Evolutionary conservation across 2,113 vertebrate genomes (phyloP).

Genomic region (Arizona elegans): DNA sequence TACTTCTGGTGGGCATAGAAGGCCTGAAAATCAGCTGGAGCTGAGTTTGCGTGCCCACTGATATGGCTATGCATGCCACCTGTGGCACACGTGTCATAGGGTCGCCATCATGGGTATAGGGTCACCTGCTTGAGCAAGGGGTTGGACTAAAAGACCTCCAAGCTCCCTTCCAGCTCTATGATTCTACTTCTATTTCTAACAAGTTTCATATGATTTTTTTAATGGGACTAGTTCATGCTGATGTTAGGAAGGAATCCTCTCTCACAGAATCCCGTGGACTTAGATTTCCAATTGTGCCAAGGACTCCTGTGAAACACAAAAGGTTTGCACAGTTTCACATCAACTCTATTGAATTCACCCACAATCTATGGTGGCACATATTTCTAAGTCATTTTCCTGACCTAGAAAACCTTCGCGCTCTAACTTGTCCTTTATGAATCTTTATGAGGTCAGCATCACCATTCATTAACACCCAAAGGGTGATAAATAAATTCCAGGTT

Average conservation of each 20-base stretch:
- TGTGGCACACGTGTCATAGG: too few relatives aligned
- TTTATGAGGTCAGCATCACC: not conserved
- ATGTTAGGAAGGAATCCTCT: not conserved
- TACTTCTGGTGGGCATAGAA: too few relatives aligned
- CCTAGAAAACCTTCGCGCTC: not conserved
- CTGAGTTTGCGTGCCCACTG: too few relatives aligned
- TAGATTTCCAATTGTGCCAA: not conserved
- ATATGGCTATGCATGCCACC: too few relatives aligned
- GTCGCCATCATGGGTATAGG: too few relatives aligned
- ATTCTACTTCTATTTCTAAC: not conserved
- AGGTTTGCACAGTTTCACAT: not conserved
- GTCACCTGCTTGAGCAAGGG: too few relatives aligned
- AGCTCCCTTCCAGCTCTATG: too few relatives aligned
- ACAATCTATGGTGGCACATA: not conserved
- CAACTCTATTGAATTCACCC: not conserved
- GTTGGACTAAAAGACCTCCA: not conserved
- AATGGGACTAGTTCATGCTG: not conserved
- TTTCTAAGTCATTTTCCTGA: not conserved
- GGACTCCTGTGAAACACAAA: not conserved
- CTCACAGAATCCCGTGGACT: not conserved
- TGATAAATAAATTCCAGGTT: not conserved
- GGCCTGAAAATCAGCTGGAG: too few relatives aligned
- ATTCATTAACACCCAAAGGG: conserved; percentile 2
- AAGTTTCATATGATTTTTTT: not conserved
- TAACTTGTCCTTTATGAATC: not conserved